phyloP scores from a whole-genome alignment of 2,113 vertebrate species.

The Pitta sordida region DNA sequence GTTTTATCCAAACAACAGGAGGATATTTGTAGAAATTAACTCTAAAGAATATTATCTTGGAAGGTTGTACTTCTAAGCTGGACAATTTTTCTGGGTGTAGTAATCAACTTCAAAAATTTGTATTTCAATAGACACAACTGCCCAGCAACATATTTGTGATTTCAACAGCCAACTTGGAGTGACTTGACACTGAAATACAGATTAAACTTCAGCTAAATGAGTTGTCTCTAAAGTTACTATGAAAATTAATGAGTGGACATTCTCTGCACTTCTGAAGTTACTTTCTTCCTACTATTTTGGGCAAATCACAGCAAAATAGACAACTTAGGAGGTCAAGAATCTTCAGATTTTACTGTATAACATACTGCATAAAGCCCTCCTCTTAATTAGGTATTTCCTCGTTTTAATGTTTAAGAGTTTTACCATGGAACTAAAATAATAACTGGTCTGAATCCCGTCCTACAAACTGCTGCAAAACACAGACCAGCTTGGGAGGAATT shows the following conservation, averaged over 20 bases:
- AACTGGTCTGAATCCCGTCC: neutral
- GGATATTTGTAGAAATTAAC: neutral
- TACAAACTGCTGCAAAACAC: neutral
- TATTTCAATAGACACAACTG: neutral
- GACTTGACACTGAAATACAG: neutral
- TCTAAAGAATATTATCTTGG: neutral
- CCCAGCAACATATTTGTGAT: conserved; percentile 33
- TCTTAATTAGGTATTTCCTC: neutral
- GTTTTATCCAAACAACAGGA: neutral
- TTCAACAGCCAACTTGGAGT: conserved; percentile 31
- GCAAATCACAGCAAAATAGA: neutral
- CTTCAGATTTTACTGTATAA: neutral
- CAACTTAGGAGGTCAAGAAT: rapidly evolving
- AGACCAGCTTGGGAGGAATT: neutral
- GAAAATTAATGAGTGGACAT: neutral
- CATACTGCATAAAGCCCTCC: neutral
- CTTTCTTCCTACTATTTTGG: neutral
- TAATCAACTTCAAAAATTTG: neutral
- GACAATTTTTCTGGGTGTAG: conserved; percentile 6
- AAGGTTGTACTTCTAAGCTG: neutral
- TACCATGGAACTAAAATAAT: rapidly evolving
- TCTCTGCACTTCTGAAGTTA: neutral
- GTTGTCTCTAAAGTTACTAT: neutral
- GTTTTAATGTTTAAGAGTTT: neutral
- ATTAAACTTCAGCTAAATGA: neutral